These are phyloP conservation scores for Microctenopoma lineatum DNA, from an alignment of 2,797 vertebrate genomes.

Conservation along the genomic window DNA sequence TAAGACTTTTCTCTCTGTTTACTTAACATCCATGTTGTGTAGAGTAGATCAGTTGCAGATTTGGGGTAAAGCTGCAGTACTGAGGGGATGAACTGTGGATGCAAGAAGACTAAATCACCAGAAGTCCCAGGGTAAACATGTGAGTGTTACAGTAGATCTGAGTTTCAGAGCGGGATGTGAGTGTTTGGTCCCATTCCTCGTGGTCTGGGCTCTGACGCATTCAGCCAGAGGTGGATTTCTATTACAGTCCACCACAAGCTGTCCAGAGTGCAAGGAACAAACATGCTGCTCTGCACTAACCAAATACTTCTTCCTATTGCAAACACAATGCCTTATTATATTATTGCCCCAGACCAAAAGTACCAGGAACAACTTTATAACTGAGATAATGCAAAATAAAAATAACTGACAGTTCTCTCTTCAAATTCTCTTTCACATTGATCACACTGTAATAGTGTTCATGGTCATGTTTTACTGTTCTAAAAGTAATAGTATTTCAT, in stretches of 20 bases:
- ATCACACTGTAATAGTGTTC: too few relatives aligned
- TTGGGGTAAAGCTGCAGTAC: conserved; percentile 11
- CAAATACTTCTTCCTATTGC: conserved; percentile 32
- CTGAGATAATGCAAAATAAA: conserved; percentile 11
- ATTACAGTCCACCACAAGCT: conserved; percentile 34
- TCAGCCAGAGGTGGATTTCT: conserved; percentile 48
- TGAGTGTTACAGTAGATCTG: conserved; percentile 45
- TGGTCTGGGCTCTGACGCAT: conserved; percentile 62
- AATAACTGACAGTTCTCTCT: not conserved
- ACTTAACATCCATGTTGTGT: conserved; percentile 6
- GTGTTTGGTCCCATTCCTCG: conserved; percentile 68
- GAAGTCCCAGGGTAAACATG: conserved; percentile 49
- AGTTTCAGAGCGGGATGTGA: conserved; percentile 61
- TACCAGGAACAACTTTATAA: conserved; percentile 13
- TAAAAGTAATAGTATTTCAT: too few relatives aligned
- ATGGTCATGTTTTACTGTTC: too few relatives aligned
- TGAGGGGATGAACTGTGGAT: conserved; percentile 17
- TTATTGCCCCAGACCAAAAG: conserved; percentile 42
- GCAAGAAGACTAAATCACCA: conserved; percentile 42
- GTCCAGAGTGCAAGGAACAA: conserved; percentile 46
- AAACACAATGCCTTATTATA: conserved; percentile 54
- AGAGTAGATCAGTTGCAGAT: conserved; percentile 23
- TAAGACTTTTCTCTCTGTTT: conserved; percentile 2
- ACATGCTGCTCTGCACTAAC: conserved; percentile 52
- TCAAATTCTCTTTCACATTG: too few relatives aligned